These are phyloP conservation scores for Brevipalpus yothersi DNA, from an alignment of 1,140 invertebrate genomes.

Conservation along the genomic window DNA sequence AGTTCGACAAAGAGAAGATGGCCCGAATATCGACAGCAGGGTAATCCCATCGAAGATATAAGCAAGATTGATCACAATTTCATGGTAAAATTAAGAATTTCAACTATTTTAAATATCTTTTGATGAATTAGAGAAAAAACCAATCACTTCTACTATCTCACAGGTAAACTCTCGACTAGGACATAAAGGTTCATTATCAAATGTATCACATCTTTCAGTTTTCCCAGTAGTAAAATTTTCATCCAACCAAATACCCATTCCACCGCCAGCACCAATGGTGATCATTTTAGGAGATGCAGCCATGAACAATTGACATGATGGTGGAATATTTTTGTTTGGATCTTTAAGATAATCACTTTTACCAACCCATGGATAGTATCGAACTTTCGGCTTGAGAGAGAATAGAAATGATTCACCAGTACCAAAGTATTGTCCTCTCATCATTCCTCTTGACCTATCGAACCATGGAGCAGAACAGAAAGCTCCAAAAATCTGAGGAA, in stretches of 20 bases:
- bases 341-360: slow-evolving; percentile 26
- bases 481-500: slow-evolving; percentile 23
- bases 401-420: slow-evolving; percentile 95
- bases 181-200: slow-evolving; percentile 79
- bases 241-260: slow-evolving; percentile 74
- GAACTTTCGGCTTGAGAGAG: slow-evolving; percentile 54
- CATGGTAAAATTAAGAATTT: too few relatives aligned
- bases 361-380: slow-evolving; percentile 80
- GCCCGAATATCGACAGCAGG: too few relatives aligned
- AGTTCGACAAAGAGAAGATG: too few relatives aligned
- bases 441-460: slow-evolving; percentile 48
- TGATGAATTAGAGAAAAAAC: slow-evolving; percentile 28
- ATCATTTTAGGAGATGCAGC: slow-evolving; percentile 52
- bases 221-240: slow-evolving; percentile 78
- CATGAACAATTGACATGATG: slow-evolving; percentile 75
- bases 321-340: slow-evolving; percentile 16
- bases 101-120: too few relatives aligned
- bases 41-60: too few relatives aligned
- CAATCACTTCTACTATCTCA: slow-evolving; percentile 74
- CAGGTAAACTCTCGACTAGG: slow-evolving; percentile 60
- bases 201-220: slow-evolving; percentile 72
- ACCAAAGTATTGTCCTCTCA: slow-evolving; percentile 66
- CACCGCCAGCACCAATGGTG: slow-evolving; percentile 78
- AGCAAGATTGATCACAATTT: too few relatives aligned
- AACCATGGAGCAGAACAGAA: slow-evolving; percentile 25